Percentiles rank a stretch among this genome's conserved stretches.
These are phyloP conservation scores for Macrophya alboannulata DNA, from an alignment of 2,888 invertebrate genomes.

Conservation along the genomic window DNA sequence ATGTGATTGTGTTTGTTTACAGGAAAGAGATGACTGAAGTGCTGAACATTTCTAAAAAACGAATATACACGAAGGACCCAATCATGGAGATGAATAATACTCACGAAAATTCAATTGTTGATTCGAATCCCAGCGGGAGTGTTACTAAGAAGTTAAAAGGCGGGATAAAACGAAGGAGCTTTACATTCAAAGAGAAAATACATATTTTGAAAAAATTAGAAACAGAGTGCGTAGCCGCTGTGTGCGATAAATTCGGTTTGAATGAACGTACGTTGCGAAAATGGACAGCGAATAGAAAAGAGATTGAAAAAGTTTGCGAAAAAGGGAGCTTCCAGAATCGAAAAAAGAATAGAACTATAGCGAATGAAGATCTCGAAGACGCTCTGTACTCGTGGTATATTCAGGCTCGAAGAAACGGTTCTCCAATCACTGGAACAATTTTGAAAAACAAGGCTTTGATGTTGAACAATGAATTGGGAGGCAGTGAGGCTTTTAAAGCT, in stretches of 20 bases:
- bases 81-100: neutral
- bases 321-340: neutral
- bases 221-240: neutral
- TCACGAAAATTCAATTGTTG: neutral
- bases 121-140: neutral
- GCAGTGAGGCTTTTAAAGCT: neutral
- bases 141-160: neutral
- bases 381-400: neutral
- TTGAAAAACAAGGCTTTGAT: conserved; percentile 8
- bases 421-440: neutral
- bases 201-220: neutral
- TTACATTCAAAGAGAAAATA: conserved; percentile 17
- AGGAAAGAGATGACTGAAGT: neutral
- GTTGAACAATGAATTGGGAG: conserved; percentile 10
- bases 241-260: neutral
- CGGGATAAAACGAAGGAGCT: neutral
- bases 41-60: neutral
- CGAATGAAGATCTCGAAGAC: neutral
- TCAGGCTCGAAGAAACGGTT: neutral
- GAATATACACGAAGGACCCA: neutral
- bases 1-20: too few relatives aligned
- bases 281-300: neutral
- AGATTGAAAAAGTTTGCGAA: neutral
- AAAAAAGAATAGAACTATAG: neutral
- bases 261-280: neutral